Percentiles rank a stretch among this genome's conserved stretches.
Evolutionary conservation across 2,888 invertebrate genomes (phyloP).

Genomic region (Cepaea hortensis): DNA sequence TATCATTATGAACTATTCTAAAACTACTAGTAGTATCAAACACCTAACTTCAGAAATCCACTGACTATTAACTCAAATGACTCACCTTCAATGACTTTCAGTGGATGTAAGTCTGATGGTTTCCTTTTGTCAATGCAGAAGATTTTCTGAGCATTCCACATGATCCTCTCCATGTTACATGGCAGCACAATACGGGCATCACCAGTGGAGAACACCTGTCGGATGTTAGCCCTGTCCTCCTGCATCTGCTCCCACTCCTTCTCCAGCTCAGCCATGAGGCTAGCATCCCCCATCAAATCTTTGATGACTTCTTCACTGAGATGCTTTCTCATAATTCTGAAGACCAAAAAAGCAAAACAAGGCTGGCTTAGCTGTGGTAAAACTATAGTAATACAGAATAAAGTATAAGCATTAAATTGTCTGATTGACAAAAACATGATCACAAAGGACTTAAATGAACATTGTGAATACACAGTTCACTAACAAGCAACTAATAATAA

Average conservation of each 20-base stretch:
- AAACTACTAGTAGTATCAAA: no score
- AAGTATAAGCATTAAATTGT: no score
- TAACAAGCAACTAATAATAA: no score
- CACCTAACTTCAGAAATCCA: not conserved
- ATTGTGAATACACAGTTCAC: no score
- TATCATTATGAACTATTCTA: no score
- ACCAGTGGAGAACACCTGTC: constrained; percentile 96
- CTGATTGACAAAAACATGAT: no score
- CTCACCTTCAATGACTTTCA: constrained; percentile 89
- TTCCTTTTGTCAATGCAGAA: constrained; percentile 97
- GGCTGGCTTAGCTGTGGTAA: not conserved
- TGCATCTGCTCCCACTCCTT: constrained; percentile 95
- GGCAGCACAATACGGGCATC: constrained; percentile 97
- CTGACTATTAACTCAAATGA: not conserved
- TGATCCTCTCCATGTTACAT: constrained; percentile 98
- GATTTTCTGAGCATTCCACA: constrained; percentile 99
- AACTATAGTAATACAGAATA: not conserved
- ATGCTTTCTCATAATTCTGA: constrained; percentile 86
- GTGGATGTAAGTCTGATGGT: constrained; percentile 94
- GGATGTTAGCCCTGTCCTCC: constrained; percentile 89
- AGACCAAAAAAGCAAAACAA: not conserved
- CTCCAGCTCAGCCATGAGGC: constrained; percentile 93
- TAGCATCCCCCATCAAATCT: constrained; percentile 93
- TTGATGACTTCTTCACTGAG: constrained; percentile 96
- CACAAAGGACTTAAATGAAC: no score